Evolutionary conservation across 2,113 vertebrate species (phyloP).

Genomic region (Irena cyanogastra): DNA sequence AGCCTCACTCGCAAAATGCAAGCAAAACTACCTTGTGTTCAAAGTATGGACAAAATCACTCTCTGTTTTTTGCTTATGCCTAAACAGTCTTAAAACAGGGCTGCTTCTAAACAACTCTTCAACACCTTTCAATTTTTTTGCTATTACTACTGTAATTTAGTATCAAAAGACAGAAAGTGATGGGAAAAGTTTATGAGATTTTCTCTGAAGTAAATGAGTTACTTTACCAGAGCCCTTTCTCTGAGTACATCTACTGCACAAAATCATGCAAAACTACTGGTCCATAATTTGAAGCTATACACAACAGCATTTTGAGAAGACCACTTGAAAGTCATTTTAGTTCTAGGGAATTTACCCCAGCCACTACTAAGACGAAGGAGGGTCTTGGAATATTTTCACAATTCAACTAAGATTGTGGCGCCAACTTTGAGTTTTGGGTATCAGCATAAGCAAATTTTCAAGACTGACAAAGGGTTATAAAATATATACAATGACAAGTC

Average conservation of each 20-base stretch:
- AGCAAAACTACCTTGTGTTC: background rate
- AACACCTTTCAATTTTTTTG: background rate
- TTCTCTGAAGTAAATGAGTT: conserved; percentile 40
- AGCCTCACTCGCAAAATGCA: background rate
- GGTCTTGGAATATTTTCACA: background rate
- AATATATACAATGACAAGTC: background rate
- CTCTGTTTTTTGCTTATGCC: background rate
- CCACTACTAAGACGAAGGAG: background rate
- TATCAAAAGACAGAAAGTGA: background rate
- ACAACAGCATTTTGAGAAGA: background rate
- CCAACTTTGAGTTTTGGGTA: background rate
- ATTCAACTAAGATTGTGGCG: background rate
- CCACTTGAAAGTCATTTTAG: background rate
- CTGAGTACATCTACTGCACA: background rate
- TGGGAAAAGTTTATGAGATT: background rate
- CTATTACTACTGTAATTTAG: background rate
- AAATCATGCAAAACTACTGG: background rate
- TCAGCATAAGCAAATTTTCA: conserved; percentile 20
- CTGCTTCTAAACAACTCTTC: background rate
- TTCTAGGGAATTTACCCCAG: background rate
- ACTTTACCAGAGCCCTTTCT: background rate
- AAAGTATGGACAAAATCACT: background rate
- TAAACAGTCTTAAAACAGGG: background rate
- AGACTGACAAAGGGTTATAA: background rate
- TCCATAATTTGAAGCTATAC: conserved; percentile 24